Evolutionary conservation across 1,140 invertebrate species (phyloP).

Genomic region (Maniola jurtina): DNA sequence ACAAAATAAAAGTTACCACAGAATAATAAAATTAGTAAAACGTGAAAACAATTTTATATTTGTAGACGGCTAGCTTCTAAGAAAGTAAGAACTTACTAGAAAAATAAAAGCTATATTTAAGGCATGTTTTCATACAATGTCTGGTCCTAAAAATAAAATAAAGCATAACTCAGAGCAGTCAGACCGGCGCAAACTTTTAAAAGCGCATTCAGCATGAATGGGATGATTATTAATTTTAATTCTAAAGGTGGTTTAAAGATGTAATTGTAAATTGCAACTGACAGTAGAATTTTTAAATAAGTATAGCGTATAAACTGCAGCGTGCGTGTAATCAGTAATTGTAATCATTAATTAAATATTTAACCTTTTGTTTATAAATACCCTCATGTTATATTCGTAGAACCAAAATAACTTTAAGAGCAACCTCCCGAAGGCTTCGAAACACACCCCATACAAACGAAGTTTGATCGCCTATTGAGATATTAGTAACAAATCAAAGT

Average conservation of each 20-base stretch:
- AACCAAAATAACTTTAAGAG: no score
- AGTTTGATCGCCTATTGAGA: no score
- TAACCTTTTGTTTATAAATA: no score
- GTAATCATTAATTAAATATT: no score
- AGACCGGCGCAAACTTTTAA: conserved; percentile 11
- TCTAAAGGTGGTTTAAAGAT: conserved; percentile 15
- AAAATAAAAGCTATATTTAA: conserved; percentile 7
- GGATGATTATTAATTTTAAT: conserved; percentile 23
- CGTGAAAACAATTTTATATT: not conserved
- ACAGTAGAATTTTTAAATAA: conserved; percentile 9
- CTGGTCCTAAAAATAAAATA: conserved; percentile 12
- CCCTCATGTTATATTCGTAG: no score
- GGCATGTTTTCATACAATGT: conserved; percentile 7
- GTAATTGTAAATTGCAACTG: conserved; percentile 9
- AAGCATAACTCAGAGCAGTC: conserved; percentile 5
- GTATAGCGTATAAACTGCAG: not conserved
- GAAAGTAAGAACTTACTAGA: conserved; percentile 5
- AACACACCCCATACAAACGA: no score
- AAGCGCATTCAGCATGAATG: conserved; percentile 10
- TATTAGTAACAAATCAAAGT: no score
- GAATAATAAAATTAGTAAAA: not conserved
- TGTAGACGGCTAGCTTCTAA: not conserved
- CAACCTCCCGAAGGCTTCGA: no score
- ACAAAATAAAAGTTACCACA: not conserved
- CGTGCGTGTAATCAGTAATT: no score